Evolutionary conservation across 1,140 invertebrate species (phyloP).

Genomic region (Drosophila nigrodunni): DNA sequence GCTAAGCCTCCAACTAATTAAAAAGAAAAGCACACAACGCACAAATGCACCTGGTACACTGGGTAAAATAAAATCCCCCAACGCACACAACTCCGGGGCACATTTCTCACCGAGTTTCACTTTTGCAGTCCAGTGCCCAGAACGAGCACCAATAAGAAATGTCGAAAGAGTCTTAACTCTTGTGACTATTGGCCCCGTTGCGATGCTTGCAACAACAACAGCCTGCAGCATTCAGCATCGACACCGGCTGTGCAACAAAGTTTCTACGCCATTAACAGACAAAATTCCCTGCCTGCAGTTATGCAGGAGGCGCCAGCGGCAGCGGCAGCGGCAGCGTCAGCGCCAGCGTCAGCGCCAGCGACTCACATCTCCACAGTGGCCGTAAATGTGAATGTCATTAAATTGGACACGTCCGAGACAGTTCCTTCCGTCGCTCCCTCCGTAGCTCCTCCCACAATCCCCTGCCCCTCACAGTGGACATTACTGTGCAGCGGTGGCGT

Average conservation of each 20-base stretch:
- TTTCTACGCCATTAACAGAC: conserved; percentile 6
- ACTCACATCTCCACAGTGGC: conserved; percentile 53
- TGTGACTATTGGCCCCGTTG: conserved; percentile 81
- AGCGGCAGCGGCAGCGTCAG: conserved; percentile 7
- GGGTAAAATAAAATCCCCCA: conserved; percentile 1
- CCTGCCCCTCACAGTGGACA: conserved; percentile 51
- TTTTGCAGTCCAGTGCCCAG: conserved; percentile 37
- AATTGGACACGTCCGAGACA: conserved; percentile 23
- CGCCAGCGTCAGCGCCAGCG: conserved; percentile 12
- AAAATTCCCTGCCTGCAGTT: conserved; percentile 5
- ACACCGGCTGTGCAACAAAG: conserved; percentile 8
- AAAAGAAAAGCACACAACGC: neutral
- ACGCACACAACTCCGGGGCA: neutral
- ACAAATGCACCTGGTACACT: conserved; percentile 12
- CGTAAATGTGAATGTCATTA: conserved; percentile 48
- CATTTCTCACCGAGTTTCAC: conserved; percentile 1
- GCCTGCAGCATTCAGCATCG: conserved; percentile 29
- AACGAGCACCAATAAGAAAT: conserved; percentile 56
- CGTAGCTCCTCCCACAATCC: neutral
- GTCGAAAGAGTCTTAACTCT: conserved; percentile 55
- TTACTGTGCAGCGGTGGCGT: conserved; percentile 65
- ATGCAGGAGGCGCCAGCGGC: conserved; percentile 17
- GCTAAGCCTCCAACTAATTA: neutral
- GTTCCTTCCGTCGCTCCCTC: neutral
- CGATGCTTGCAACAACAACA: conserved; percentile 52